Conservation (phyloP, 2,113 vertebrate species). For the Pygathrix nemaeus region DNA sequence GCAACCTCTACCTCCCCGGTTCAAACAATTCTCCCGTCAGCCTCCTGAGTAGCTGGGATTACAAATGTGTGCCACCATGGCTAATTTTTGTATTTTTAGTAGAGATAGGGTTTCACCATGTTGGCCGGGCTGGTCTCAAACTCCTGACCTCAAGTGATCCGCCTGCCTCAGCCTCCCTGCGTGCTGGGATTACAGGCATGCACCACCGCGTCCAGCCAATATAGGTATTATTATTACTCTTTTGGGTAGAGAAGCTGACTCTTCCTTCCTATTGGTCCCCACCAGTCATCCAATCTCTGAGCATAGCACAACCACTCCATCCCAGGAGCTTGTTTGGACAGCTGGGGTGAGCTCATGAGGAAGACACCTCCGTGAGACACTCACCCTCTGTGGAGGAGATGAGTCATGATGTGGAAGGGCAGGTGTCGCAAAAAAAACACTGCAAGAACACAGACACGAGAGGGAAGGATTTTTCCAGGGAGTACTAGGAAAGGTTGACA, state of each 20-base stretch:
- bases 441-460: background rate
- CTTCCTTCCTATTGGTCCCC: background rate
- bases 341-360: fast-evolving
- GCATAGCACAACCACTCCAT: too few relatives aligned
- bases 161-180: too few relatives aligned
- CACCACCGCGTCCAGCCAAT: background rate
- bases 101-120: too few relatives aligned
- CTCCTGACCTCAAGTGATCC: too few relatives aligned
- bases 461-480: background rate
- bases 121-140: too few relatives aligned
- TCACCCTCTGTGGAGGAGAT: fast-evolving
- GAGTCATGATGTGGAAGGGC: fast-evolving
- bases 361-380: background rate
- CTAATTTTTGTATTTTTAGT: too few relatives aligned
- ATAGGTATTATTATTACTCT: background rate
- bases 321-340: background rate
- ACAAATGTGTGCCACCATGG: too few relatives aligned
- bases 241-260: background rate
- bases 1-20: too few relatives aligned
- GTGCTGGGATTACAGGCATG: too few relatives aligned
- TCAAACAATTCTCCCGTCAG: too few relatives aligned
- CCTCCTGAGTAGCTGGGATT: too few relatives aligned
- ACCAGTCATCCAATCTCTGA: fast-evolving
- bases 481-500: background rate
- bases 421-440: fast-evolving